Percentiles rank a stretch among this genome's conserved stretches.
phyloP scores from a whole-genome alignment of 35 echinoderm and acorn worm genomes.

The Anneissia japonica region DNA sequence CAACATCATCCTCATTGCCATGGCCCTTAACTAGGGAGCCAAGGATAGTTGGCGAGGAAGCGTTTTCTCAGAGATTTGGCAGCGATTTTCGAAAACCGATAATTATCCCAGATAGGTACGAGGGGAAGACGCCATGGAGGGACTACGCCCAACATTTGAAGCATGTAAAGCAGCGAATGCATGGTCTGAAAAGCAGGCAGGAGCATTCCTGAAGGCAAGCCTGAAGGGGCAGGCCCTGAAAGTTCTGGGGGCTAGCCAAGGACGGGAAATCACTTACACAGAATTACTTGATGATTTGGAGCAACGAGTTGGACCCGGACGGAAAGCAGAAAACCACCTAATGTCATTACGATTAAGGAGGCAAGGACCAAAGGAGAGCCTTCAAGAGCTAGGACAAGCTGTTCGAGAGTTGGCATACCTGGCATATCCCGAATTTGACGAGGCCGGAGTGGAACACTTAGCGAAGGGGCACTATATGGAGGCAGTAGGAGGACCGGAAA shows the following conservation, averaged over 20 bases:
- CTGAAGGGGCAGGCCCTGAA: constrained; percentile 14
- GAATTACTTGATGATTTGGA: neutral
- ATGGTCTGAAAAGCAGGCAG: neutral
- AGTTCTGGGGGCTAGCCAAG: neutral
- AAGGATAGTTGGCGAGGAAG: too few species aligned
- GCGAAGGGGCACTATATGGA: constrained; percentile 29
- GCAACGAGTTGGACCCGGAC: constrained; percentile 13
- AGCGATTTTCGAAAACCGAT: too few species aligned
- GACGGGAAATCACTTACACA: neutral
- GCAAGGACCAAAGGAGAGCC: constrained; percentile 5
- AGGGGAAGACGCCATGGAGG: constrained; percentile 20
- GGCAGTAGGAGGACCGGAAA: constrained; percentile 2
- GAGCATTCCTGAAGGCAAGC: constrained; percentile 4
- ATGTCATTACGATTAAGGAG: neutral
- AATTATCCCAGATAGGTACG: constrained; percentile 19
- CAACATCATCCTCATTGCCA: too few species aligned
- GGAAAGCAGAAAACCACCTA: constrained; percentile 29
- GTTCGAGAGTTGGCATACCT: neutral
- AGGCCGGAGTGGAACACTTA: constrained; percentile 20
- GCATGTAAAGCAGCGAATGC: neutral
- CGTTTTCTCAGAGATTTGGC: too few species aligned
- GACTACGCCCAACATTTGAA: constrained; percentile 37
- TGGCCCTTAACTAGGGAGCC: too few species aligned
- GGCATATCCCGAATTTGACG: constrained; percentile 20
- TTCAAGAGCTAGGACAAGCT: constrained; percentile 22